Percentiles rank a stretch among this genome's conserved stretches.
phyloP scores from a whole-genome alignment of 2,888 invertebrate species.

The Nomada hirtipes region DNA sequence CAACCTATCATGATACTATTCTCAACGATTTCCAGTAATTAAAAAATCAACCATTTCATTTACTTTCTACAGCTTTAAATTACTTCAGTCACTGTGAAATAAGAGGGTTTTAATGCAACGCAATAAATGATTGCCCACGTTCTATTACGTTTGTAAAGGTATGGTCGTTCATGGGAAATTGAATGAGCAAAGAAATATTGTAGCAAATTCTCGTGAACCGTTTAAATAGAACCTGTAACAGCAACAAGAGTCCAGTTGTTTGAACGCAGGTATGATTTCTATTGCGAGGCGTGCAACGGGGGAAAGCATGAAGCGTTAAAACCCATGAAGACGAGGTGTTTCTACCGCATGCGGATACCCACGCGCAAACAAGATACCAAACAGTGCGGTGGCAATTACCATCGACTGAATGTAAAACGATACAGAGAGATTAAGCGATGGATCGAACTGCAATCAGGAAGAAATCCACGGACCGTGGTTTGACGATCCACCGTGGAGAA shows the following conservation, averaged over 20 bases:
- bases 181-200: background rate
- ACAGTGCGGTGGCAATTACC: constrained; percentile 50
- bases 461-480: background rate
- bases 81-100: too few relatives aligned
- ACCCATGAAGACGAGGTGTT: constrained; percentile 46
- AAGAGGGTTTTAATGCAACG: too few relatives aligned
- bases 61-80: too few relatives aligned
- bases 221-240: background rate
- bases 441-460: constrained; percentile 9
- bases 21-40: too few relatives aligned
- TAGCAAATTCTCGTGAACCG: background rate
- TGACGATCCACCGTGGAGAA: background rate
- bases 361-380: constrained; percentile 1
- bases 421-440: constrained; percentile 48
- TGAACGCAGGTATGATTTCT: constrained; percentile 36
- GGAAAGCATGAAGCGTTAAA: constrained; percentile 54
- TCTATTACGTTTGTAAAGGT: background rate
- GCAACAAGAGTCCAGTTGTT: constrained; percentile 34
- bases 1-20: too few relatives aligned
- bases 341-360: background rate
- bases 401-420: constrained; percentile 53
- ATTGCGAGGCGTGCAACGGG: constrained; percentile 37
- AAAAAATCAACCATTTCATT: too few relatives aligned
- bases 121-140: too few relatives aligned
- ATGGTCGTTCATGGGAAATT: background rate